A percentile compares a stretch with the other conserved stretches of the same genome.
Conservation (phyloP, 2,113 vertebrate genomes). For the Charina bottae region DNA sequence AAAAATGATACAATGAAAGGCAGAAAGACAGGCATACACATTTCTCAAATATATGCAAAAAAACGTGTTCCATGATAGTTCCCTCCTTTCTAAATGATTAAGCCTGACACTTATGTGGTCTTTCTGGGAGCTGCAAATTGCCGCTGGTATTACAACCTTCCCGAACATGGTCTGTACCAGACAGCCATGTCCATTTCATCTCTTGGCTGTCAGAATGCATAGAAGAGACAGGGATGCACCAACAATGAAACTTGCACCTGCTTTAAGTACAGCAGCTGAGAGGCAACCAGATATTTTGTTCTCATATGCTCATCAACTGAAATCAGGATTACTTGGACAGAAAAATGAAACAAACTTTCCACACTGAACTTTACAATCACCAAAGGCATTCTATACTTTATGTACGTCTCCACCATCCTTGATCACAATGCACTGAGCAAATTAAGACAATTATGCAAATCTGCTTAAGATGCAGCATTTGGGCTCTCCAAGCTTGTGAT, state of each 20-base stretch:
- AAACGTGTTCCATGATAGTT: no score
- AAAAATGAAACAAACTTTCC: background rate
- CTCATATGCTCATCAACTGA: background rate
- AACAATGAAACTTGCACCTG: background rate
- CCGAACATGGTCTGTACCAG: background rate
- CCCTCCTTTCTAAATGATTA: background rate
- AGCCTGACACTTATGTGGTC: rapidly evolving
- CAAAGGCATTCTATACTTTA: background rate
- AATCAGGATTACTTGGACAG: background rate
- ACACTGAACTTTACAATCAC: background rate
- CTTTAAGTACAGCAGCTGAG: background rate
- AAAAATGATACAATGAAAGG: no score
- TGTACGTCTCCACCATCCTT: background rate
- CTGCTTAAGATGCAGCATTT: background rate
- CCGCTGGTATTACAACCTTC: background rate
- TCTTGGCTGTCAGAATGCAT: constrained; percentile 3
- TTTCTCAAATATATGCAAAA: no score
- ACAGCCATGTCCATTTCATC: background rate
- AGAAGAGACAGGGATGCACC: constrained; percentile 4
- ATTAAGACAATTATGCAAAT: constrained; percentile 9
- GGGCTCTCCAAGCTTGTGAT: background rate
- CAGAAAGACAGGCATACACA: no score
- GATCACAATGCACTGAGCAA: background rate
- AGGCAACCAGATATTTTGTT: background rate
- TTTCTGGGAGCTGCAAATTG: background rate